A percentile compares a stretch with the other conserved stretches of the same genome.
phyloP scores from a whole-genome alignment of 2,113 vertebrate genomes.

The Rhynchopsitta pachyrhyncha region DNA sequence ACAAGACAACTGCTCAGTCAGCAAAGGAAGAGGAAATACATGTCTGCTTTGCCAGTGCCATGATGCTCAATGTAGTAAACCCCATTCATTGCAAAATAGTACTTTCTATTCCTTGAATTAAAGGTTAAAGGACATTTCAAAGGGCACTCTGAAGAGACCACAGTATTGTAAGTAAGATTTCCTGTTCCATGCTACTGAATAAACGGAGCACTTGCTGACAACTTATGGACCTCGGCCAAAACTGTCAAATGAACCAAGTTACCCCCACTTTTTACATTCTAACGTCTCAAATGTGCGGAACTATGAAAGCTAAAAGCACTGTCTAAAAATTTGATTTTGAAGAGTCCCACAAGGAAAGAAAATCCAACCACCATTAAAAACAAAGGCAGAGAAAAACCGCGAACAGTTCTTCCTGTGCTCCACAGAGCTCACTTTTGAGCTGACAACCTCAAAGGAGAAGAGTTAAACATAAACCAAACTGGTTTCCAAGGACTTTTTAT shows the following conservation, averaged over 20 bases:
- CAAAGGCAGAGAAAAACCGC: neutral
- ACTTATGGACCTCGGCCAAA: neutral
- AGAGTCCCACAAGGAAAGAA: neutral
- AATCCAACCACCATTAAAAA: neutral
- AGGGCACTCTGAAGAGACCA: neutral
- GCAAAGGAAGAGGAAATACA: neutral
- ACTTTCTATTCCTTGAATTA: neutral
- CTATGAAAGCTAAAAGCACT: neutral
- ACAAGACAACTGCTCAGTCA: neutral
- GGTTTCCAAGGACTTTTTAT: neutral
- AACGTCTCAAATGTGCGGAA: neutral
- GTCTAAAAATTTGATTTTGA: neutral
- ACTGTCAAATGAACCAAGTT: neutral
- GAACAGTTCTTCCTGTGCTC: neutral
- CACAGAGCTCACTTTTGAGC: neutral
- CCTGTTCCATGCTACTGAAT: neutral
- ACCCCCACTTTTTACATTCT: neutral
- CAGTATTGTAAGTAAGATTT: neutral
- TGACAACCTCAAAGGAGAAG: neutral
- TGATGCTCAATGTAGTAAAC: neutral
- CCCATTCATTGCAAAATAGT: rapidly evolving
- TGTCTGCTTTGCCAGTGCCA: neutral
- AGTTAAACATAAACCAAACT: neutral
- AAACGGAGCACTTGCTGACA: neutral
- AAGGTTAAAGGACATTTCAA: neutral